These are phyloP conservation scores for Yoshiicerus persimilis DNA, from an alignment of 1,140 invertebrate species.

Conservation along the genomic window DNA sequence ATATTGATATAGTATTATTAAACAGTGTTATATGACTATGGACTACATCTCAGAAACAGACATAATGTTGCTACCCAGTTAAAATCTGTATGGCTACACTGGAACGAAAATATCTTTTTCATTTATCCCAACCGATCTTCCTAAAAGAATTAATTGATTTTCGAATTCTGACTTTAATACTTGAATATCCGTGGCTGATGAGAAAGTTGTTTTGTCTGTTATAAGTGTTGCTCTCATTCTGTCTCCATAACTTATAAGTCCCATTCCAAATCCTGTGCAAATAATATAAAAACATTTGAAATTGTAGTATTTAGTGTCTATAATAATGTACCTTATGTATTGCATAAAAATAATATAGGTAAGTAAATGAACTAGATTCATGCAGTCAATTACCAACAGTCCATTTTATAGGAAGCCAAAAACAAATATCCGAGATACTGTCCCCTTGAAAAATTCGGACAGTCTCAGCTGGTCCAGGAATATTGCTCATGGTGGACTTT, in stretches of 20 bases:
- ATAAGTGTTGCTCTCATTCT: slow-evolving; percentile 35
- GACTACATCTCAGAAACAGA: too few species aligned
- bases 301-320: not conserved
- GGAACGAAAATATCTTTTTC: slow-evolving; percentile 15
- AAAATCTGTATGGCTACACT: not conserved
- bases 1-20: too few species aligned
- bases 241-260: slow-evolving; percentile 34
- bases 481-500: slow-evolving; percentile 32
- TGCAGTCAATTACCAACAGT: slow-evolving; percentile 29
- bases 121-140: not conserved
- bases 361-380: not conserved
- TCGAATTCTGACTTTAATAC: not conserved
- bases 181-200: not conserved
- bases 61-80: too few species aligned
- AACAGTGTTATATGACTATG: too few species aligned
- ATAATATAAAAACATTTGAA: not conserved
- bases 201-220: slow-evolving; percentile 22
- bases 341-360: not conserved
- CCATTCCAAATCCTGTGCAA: slow-evolving; percentile 39
- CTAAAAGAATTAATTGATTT: not conserved
- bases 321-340: not conserved
- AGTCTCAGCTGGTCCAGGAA: slow-evolving; percentile 42
- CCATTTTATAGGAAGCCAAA: slow-evolving; percentile 40
- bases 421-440: slow-evolving; percentile 36
- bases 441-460: slow-evolving; percentile 39